Evolutionary conservation across 2,888 invertebrate species (phyloP), one percentile per base, ranked within the genome.

Genomic region (Pteria penguin): DNA sequence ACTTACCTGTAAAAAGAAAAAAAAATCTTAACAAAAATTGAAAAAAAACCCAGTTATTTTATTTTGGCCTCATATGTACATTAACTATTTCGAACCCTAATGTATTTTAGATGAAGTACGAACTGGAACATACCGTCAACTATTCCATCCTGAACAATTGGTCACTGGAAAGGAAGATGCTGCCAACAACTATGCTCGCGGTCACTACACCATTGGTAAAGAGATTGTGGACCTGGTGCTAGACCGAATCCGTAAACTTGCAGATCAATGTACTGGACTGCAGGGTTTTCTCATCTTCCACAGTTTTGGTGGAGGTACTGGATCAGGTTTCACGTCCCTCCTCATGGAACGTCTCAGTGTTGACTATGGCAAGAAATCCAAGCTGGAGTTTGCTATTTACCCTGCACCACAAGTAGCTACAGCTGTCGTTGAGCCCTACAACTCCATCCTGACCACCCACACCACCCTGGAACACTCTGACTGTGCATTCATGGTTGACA

Each of bases 131-230:
- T 45, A 45, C 18, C 45, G 45, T 45, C 45, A 45, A 1, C 45
- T 45, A 18, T 45, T 45, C 45, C 45, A 45, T 45, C 45, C 45
- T 45, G 45, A 45, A 45, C 45, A 45, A 45, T 18, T 45, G 45
- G 45, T 45, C 93, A 97, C 97, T 88, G 97, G 97, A 87, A 98
- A 98, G 93, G 98, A 98, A 93, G 98, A 98, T 92, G 45, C 45
- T 45, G 45, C 45, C 45, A 45, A 45, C 45, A 45, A 45, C 45
- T 45, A 45, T 18, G 45, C 98, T 80, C 95, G 98, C 89, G 98
- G 98, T 80, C 98, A 98, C 93, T 98, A 98, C 94, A 98, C 98
- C 85, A 97, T 98, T 91, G 98, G 97, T 1, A 93, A 94, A 68
- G 96, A 96, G 92, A 94, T 96, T 92, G 93, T 96, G 26, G 95